These are phyloP conservation scores for Chironomus riparius DNA, from an alignment of 2,888 invertebrate species.

Conservation along the genomic window DNA sequence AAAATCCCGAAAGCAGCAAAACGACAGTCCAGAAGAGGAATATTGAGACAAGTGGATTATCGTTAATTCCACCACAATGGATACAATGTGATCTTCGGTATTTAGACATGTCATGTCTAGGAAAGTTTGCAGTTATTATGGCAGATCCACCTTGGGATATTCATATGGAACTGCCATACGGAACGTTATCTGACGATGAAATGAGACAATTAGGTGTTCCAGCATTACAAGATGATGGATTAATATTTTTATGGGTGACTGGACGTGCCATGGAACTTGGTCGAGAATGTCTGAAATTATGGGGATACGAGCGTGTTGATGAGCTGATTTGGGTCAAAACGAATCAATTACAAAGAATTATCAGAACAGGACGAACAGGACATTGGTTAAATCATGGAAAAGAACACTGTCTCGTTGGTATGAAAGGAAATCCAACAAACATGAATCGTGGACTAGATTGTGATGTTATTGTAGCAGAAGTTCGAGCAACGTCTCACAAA, in stretches of 20 bases:
- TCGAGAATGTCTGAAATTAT: conserved; percentile 86
- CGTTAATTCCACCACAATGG: conserved; percentile 88
- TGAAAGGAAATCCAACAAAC: conserved; percentile 88
- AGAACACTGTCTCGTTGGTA: conserved; percentile 92
- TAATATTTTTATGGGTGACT: conserved; percentile 96
- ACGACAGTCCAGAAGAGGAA: conserved; percentile 31
- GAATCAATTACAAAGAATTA: conserved; percentile 93
- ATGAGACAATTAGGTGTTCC: conserved; percentile 94
- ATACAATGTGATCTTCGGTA: conserved; percentile 75
- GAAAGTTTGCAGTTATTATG: conserved; percentile 98
- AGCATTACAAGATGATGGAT: conserved; percentile 87
- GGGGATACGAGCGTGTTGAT: conserved; percentile 95
- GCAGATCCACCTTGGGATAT: conserved; percentile 99
- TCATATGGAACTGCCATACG: conserved; percentile 98
- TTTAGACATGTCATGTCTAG: conserved; percentile 45
- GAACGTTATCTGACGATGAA: conserved; percentile 97
- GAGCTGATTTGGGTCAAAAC: conserved; percentile 99
- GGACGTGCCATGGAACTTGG: conserved; percentile 80
- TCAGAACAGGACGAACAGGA: conserved; percentile 91
- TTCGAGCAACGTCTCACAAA: conserved; percentile 94
- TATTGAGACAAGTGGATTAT: conserved; percentile 44
- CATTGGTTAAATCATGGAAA: conserved; percentile 99
- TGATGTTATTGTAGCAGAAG: conserved; percentile 97
- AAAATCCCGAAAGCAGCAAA: conserved; percentile 30
- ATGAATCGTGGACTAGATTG: conserved; percentile 91